Evolutionary conservation across 2,888 invertebrate species (phyloP), one percentile per base, ranked within the genome.

Genomic region (Drosophila ustulata): DNA sequence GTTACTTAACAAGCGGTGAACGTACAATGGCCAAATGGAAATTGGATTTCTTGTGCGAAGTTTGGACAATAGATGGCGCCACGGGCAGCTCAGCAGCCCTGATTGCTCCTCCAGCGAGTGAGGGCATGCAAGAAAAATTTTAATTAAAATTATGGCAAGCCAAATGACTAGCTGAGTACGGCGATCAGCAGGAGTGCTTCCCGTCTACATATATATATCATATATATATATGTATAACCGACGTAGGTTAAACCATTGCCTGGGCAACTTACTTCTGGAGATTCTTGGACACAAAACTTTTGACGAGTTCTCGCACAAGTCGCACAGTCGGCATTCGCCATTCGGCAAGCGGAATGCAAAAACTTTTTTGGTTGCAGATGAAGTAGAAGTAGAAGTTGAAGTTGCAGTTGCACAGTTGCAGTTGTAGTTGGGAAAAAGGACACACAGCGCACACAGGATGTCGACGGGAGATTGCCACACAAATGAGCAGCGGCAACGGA

Each of bases 381-480:
- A 72, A 83, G 74, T 71, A 51, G 68, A 64, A 87, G 66, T 50
- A 55, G 67, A 64, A 71, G 50, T 32, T 11, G 32, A 9, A 9
- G 32, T n/a, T n/a, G 37, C n/a, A n/a, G n/a, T n/a, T 11, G 11
- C 28, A 28, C 3, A 11, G n/a, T n/a, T 37, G 37, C 3, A 34
- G 34, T 4, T 47, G 43, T 25, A 32, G 34, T 34, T 34, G 34
- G 67, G 49, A 65, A 47, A 65, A 61, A 66, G 64, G 64, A 30
- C 69, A 74, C 28, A 64, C 55, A 53, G 34, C 13, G 49, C 77
- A 64, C 18, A 43, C 87, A 62, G 88, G 75, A 83, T 70, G 82
- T 84, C 83, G 75, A 75, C 89, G 88, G 83, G 79, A 83, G 89
- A 83, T 89, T 83, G 89, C 57, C 47, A 55, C 88, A 81, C 88